Evolutionary conservation across 2,888 invertebrate genomes (phyloP), one percentile per base, ranked within the genome.

Genomic region (Labia minor): DNA sequence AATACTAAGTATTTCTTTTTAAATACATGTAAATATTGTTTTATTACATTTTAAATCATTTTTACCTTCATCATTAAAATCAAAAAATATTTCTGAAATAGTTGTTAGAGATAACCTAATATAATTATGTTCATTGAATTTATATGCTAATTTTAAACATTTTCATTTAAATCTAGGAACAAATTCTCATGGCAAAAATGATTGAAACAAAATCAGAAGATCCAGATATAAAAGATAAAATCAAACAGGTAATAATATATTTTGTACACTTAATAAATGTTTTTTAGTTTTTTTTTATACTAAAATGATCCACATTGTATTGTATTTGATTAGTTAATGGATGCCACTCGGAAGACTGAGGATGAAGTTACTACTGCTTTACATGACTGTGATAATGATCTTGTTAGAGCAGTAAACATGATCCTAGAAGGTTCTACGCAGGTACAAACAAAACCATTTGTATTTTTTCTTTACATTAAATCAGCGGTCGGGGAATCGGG

Each of bases 281-380:
- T 14, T 26, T n/a, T n/a, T n/a, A n/a, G n/a, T n/a, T n/a, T n/a
- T n/a, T 8, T 62, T 61, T 62, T n/a, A 26, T 3, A 20, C 1
- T 19, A n/a, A 0, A 14, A 8, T 19, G 21, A 16, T 14, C 11
- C 14, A 61, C 65, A 11, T 16, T 21, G 19, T 8, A 37, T 11
- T n/a, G n/a, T n/a, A n/a, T n/a, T n/a, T n/a, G n/a, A n/a, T n/a
- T 72, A 81, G 80, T 83, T 95, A 71, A 90, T 94, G 84, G 95
- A 95, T 77, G 86, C 93, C 83, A 95, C 95, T 67, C 86, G 90
- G 73, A 88, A 90, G 75, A 85, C 90, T 66, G 91, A 92, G 77
- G 95, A 95, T 77, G 92, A 93, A 79, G 94, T 92, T 67, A 89
- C 90, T 75, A 89, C 92, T 77, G 95, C 95, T 69, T 85, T 97